Evolutionary conservation across 2,797 vertebrate species (phyloP).

Genomic region (Spondyliosoma cantharus): DNA sequence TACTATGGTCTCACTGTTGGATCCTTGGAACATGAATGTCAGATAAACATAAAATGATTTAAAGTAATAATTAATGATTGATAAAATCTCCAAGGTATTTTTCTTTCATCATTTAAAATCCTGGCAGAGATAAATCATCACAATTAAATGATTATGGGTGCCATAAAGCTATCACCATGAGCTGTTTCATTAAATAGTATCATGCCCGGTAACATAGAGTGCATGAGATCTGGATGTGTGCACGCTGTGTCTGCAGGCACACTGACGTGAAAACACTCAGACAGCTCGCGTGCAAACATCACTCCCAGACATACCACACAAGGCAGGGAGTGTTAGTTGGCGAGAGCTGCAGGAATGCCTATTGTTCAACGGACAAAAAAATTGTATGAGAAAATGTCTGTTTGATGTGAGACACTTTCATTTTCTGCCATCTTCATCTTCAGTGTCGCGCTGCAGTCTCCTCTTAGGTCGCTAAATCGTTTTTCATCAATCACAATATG

Average conservation of each 20-base stretch:
- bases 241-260: slow-evolving; percentile 36
- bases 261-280: slow-evolving; percentile 47
- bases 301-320: slow-evolving; percentile 63
- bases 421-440: no score
- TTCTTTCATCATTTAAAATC: neutral
- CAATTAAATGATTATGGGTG: slow-evolving; percentile 7
- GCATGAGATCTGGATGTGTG: slow-evolving; percentile 16
- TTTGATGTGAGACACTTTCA: slow-evolving; percentile 36
- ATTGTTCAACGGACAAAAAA: slow-evolving; percentile 59
- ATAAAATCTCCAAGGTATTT: neutral
- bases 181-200: neutral
- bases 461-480: neutral
- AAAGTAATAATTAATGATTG: slow-evolving; percentile 7
- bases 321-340: slow-evolving; percentile 69
- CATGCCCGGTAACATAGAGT: slow-evolving; percentile 3
- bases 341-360: slow-evolving; percentile 69
- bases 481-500: slow-evolving; percentile 1
- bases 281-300: slow-evolving; percentile 58
- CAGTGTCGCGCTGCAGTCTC: neutral
- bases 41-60: neutral
- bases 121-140: neutral
- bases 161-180: slow-evolving; percentile 18
- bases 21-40: neutral
- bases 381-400: slow-evolving; percentile 52
- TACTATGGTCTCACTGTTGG: neutral